These are phyloP conservation scores for Phyllotreta cruciferae DNA, from an alignment of 2,888 invertebrate genomes.

Conservation along the genomic window DNA sequence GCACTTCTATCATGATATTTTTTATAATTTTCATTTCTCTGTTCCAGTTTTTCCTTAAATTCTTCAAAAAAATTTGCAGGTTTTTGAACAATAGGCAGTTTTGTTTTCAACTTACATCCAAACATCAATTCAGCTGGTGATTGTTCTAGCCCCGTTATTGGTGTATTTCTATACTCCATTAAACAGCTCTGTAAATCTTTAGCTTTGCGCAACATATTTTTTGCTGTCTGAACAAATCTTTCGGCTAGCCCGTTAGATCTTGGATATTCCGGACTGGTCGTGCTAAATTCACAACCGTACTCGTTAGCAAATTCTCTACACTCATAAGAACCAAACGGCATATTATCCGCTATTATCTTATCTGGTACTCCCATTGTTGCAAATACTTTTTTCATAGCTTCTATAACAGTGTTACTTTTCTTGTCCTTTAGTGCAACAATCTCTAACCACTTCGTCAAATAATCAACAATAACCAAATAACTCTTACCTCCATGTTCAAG, in stretches of 20 bases:
- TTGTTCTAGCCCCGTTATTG: neutral
- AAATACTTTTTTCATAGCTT: slow-evolving; percentile 14
- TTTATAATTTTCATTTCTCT: too few relatives aligned
- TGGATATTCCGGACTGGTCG: slow-evolving; percentile 39
- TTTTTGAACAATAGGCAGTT: neutral
- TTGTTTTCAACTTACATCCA: neutral
- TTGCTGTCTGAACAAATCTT: slow-evolving; percentile 26
- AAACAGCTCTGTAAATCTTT: slow-evolving; percentile 1
- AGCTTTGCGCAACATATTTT: slow-evolving; percentile 23
- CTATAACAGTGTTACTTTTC: slow-evolving; percentile 2
- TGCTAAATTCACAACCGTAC: slow-evolving; percentile 35
- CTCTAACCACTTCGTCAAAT: slow-evolving; percentile 26
- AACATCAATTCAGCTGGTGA: neutral
- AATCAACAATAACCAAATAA: slow-evolving; percentile 25
- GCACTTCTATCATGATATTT: too few relatives aligned
- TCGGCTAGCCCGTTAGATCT: slow-evolving; percentile 38
- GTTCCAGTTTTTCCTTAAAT: too few relatives aligned
- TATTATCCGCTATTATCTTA: slow-evolving; percentile 36
- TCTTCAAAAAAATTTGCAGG: too few relatives aligned
- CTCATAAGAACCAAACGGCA: slow-evolving; percentile 34
- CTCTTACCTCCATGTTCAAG: slow-evolving; percentile 17
- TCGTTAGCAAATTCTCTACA: slow-evolving; percentile 35
- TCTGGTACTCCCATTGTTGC: slow-evolving; percentile 32
- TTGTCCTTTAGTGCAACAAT: slow-evolving; percentile 13
- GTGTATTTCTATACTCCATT: slow-evolving; percentile 1